These are phyloP conservation scores for Megalops atlanticus DNA, from an alignment of 2,113 vertebrate genomes.

Conservation along the genomic window DNA sequence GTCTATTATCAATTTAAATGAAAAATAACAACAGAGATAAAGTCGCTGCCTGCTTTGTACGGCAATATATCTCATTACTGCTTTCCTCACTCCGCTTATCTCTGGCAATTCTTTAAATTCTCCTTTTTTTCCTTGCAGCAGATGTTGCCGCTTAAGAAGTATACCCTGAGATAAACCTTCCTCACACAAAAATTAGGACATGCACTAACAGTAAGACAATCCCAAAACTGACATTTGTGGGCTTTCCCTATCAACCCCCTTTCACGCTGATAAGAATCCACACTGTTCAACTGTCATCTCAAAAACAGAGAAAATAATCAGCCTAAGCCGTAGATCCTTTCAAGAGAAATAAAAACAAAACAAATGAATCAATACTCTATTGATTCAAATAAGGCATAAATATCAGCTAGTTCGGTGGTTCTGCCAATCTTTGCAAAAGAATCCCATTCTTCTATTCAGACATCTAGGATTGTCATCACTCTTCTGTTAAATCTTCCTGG, in stretches of 20 bases:
- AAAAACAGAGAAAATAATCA: background rate
- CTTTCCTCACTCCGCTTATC: no score
- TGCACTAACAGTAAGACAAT: background rate
- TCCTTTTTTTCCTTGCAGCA: no score
- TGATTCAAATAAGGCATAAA: background rate
- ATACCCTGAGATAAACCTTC: background rate
- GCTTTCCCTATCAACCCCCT: background rate
- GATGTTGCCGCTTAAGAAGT: background rate
- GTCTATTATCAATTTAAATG: background rate
- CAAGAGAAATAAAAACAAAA: background rate
- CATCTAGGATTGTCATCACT: background rate
- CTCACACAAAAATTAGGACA: background rate
- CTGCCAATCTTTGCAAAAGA: background rate
- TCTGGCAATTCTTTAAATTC: no score
- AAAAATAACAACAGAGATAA: background rate
- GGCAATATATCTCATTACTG: no score
- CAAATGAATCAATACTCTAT: background rate
- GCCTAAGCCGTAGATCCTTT: background rate
- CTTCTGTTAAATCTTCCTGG: background rate
- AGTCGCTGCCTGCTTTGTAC: no score
- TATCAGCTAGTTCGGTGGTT: background rate
- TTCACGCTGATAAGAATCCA: background rate
- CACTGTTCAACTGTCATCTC: background rate
- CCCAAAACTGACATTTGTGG: background rate
- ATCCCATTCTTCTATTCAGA: background rate